phyloP scores from a whole-genome alignment of 2,888 invertebrate genomes.

The Shargacucullia verbasci region DNA sequence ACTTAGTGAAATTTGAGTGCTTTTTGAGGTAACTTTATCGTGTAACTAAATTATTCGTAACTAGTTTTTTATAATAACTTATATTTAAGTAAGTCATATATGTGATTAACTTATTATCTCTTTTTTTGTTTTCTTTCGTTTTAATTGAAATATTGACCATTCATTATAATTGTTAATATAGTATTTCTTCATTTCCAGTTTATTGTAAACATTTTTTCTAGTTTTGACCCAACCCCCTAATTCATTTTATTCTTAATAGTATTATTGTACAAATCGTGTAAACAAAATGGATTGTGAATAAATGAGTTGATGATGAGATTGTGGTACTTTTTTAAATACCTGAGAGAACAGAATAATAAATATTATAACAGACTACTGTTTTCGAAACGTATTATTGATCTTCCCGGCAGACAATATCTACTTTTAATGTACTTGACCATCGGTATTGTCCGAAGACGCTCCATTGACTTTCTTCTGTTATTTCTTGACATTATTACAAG shows the following conservation, averaged over 20 bases:
- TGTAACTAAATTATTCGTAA: slow-evolving; percentile 32
- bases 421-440: too few species aligned
- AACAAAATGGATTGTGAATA: slow-evolving; percentile 64
- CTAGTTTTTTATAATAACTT: slow-evolving; percentile 11
- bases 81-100: slow-evolving; percentile 13
- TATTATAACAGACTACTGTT: too few species aligned
- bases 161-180: too few species aligned
- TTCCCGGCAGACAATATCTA: too few species aligned
- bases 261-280: slow-evolving; percentile 57
- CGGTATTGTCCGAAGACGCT: too few species aligned
- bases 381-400: too few species aligned
- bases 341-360: background rate
- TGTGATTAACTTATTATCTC: slow-evolving; percentile 15
- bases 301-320: slow-evolving; percentile 53
- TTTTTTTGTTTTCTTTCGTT: background rate
- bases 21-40: slow-evolving; percentile 12
- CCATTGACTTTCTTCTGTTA: background rate
- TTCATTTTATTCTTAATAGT: slow-evolving; percentile 52
- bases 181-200: background rate
- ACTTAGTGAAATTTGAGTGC: slow-evolving; percentile 17
- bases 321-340: slow-evolving; percentile 6
- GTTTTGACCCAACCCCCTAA: slow-evolving; percentile 39
- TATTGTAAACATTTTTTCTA: background rate
- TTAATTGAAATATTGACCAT: too few species aligned
- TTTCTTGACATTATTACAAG: too few species aligned